phyloP scores from a whole-genome alignment of 2,113 vertebrate species.

The Gracilinanus agilis region DNA sequence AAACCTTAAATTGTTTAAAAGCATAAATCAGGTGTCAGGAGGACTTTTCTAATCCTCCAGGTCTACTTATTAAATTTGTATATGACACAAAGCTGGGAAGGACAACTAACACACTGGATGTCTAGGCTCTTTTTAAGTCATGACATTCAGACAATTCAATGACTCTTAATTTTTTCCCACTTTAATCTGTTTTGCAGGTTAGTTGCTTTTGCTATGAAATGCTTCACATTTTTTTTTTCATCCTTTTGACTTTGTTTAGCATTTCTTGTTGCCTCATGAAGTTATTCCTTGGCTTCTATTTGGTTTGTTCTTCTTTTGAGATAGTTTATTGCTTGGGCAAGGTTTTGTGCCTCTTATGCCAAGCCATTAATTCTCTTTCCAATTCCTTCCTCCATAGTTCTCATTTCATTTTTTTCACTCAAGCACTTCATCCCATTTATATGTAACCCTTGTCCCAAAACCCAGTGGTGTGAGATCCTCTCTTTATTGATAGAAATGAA shows the following conservation, averaged over 20 bases:
- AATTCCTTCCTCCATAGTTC: too few species aligned
- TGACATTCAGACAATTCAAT: too few species aligned
- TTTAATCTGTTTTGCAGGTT: neutral
- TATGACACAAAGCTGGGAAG: too few species aligned
- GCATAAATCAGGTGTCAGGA: neutral
- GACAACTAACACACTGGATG: neutral
- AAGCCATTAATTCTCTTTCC: too few species aligned
- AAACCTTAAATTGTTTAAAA: neutral
- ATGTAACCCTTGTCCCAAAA: neutral
- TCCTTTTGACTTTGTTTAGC: neutral
- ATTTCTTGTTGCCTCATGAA: neutral
- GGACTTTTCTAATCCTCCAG: neutral
- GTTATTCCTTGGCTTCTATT: neutral
- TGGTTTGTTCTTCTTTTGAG: neutral
- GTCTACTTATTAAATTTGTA: neutral
- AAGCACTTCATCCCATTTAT: neutral
- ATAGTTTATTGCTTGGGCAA: neutral
- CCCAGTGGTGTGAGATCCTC: neutral
- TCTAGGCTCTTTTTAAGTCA: neutral
- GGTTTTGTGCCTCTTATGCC: too few species aligned
- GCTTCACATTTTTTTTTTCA: neutral
- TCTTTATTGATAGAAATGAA: neutral
- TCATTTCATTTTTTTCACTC: neutral
- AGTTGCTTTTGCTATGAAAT: neutral
- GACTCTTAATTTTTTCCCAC: too few species aligned